phyloP scores from a whole-genome alignment of 1,140 invertebrate species.

The Drosophila leontia region DNA sequence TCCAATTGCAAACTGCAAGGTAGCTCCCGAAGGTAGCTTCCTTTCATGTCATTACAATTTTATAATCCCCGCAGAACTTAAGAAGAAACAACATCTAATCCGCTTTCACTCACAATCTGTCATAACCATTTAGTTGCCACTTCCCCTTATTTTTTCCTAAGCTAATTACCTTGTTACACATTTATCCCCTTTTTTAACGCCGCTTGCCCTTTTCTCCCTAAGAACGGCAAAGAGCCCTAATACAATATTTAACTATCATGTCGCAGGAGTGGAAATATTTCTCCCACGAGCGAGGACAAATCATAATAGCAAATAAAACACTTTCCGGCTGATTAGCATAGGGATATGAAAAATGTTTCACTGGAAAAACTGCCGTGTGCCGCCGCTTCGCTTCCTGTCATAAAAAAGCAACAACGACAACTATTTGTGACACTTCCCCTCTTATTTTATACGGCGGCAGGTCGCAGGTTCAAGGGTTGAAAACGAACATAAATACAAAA shows the following conservation, averaged over 20 bases:
- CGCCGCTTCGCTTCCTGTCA: slow-evolving; percentile 65
- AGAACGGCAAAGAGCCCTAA: slow-evolving; percentile 18
- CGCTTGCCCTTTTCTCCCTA: slow-evolving; percentile 31
- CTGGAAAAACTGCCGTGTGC: slow-evolving; percentile 57
- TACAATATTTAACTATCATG: slow-evolving; percentile 54
- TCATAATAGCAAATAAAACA: slow-evolving; percentile 45
- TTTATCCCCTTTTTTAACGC: slow-evolving; percentile 42
- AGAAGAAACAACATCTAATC: slow-evolving; percentile 3
- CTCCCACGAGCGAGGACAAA: slow-evolving; percentile 38
- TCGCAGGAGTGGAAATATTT: slow-evolving; percentile 20
- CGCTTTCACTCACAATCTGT: slow-evolving; percentile 19
- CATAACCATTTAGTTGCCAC: slow-evolving; percentile 25
- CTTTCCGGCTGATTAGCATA: slow-evolving; percentile 66
- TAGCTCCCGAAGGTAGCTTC: too few species aligned
- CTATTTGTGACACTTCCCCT: slow-evolving; percentile 28
- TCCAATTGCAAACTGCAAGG: too few species aligned
- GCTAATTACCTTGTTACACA: slow-evolving; percentile 49
- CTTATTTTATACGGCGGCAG: slow-evolving; percentile 11
- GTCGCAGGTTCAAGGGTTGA: slow-evolving; percentile 49
- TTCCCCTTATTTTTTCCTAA: slow-evolving; percentile 6
- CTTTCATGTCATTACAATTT: too few species aligned
- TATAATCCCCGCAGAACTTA: slow-evolving; percentile 12
- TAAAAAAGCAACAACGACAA: slow-evolving; percentile 63
- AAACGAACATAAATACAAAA: slow-evolving; percentile 34
- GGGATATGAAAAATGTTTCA: slow-evolving; percentile 65